These are phyloP conservation scores for Drosophila bunnanda DNA, from an alignment of 2,888 invertebrate genomes.

Conservation along the genomic window DNA sequence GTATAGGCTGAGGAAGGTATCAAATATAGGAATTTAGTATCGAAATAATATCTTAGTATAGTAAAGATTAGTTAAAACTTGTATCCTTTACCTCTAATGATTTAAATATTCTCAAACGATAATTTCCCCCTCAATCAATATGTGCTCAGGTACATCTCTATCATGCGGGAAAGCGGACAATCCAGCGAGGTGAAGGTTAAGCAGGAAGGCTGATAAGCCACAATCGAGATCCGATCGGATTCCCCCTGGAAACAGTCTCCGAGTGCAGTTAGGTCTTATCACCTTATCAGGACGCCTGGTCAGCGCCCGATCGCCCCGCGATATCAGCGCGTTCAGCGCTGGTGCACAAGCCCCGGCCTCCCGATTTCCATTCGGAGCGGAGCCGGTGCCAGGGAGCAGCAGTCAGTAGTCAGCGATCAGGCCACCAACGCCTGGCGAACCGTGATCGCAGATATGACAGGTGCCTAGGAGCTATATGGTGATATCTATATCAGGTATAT, in stretches of 20 bases:
- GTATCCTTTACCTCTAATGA: too few species aligned
- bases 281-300: conserved; percentile 28
- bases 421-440: conserved; percentile 5
- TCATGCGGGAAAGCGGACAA: background rate
- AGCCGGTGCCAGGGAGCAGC: too few species aligned
- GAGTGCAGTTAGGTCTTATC: conserved; percentile 30
- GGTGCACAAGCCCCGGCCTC: conserved; percentile 24
- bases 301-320: conserved; percentile 26
- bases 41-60: too few species aligned
- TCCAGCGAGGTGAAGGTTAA: conserved; percentile 18
- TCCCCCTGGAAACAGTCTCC: conserved; percentile 36
- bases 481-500: conserved; percentile 7
- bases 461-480: background rate
- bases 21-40: background rate
- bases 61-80: too few species aligned
- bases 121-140: background rate
- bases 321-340: conserved; percentile 15
- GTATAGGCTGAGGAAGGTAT: conserved; percentile 52
- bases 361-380: background rate
- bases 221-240: conserved; percentile 26
- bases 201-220: conserved; percentile 20
- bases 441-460: conserved; percentile 25
- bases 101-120: background rate
- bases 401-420: conserved; percentile 2
- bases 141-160: background rate